A percentile compares a stretch with the other conserved stretches of the same genome.
These are phyloP conservation scores for Euleptes europaea DNA, from an alignment of 2,113 vertebrate genomes.

Conservation along the genomic window DNA sequence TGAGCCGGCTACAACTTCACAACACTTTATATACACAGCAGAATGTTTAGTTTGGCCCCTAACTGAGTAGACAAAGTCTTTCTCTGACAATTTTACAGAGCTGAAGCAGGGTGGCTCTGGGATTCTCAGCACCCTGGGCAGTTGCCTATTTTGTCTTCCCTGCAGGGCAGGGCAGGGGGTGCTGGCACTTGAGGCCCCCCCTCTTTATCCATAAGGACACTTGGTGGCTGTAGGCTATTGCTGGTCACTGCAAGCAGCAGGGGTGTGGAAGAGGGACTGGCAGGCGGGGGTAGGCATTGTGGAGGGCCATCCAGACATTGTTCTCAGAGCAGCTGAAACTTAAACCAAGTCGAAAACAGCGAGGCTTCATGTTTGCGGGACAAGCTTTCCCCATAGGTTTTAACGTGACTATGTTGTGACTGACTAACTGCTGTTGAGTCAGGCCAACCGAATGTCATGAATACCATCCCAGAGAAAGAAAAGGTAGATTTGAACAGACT, in stretches of 20 bases:
- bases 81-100: neutral
- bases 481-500: neutral
- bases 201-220: neutral
- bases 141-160: neutral
- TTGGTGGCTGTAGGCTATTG: neutral
- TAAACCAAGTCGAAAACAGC: neutral
- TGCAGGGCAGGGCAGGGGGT: neutral
- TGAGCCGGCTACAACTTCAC: too few species aligned
- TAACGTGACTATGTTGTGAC: neutral
- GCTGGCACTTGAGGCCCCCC: neutral
- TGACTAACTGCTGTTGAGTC: neutral
- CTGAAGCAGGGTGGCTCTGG: neutral
- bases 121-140: neutral
- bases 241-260: neutral
- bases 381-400: too few species aligned
- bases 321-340: neutral
- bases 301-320: neutral
- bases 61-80: too few species aligned
- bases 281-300: neutral
- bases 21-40: too few species aligned
- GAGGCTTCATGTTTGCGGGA: too few species aligned
- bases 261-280: neutral
- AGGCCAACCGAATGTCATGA: too few species aligned
- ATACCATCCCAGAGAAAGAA: neutral
- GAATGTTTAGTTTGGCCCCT: neutral